These are phyloP conservation scores for Empidonax traillii DNA, from an alignment of 2,113 vertebrate species.

Conservation along the genomic window DNA sequence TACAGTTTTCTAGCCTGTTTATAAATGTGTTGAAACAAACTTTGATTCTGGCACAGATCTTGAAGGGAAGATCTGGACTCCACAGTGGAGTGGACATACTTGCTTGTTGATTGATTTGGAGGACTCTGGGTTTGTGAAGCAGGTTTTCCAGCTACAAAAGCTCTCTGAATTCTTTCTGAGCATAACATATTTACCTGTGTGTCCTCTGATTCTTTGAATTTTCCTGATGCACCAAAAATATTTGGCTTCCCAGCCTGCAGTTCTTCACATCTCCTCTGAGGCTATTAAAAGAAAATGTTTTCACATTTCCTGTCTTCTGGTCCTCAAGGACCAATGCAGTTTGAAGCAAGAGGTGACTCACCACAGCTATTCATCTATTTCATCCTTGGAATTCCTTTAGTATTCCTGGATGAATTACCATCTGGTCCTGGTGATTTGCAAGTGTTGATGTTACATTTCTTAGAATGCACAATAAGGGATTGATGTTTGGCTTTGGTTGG, in stretches of 20 bases:
- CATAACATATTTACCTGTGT: neutral
- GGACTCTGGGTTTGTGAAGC: neutral
- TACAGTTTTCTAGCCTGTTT: neutral
- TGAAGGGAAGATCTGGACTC: neutral
- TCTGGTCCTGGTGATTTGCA: neutral
- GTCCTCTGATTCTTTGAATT: neutral
- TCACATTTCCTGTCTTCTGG: neutral
- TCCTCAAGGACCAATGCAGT: neutral
- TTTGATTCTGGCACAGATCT: neutral
- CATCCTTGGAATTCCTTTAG: neutral
- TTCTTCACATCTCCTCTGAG: neutral
- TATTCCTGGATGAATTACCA: neutral
- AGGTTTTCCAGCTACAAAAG: neutral
- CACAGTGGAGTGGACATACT: neutral
- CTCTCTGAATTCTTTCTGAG: neutral
- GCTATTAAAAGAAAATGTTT: neutral
- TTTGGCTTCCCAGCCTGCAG: neutral
- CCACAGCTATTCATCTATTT: neutral
- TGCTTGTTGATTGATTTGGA: neutral
- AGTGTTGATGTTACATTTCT: neutral
- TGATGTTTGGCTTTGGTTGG: neutral
- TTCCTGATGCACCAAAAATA: neutral
- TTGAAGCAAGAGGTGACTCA: neutral
- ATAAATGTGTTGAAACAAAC: neutral
- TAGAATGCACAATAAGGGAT: neutral